These are phyloP conservation scores for Varecia variegata DNA, from an alignment of 2,797 vertebrate genomes.

Conservation along the genomic window DNA sequence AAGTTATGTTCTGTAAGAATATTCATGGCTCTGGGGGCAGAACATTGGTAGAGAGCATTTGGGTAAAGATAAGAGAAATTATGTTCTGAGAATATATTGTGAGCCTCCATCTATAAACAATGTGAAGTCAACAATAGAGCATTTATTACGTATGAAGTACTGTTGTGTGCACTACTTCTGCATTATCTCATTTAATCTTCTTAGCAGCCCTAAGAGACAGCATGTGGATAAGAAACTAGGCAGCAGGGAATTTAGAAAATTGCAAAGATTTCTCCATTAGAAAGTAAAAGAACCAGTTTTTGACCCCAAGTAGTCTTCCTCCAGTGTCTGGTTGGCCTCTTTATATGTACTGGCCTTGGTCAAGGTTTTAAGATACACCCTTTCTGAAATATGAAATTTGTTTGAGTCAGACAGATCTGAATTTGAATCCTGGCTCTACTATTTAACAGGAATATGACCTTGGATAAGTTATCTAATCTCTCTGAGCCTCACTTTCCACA, in stretches of 20 bases:
- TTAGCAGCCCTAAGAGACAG: neutral
- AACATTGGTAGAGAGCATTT: neutral
- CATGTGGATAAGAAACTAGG: neutral
- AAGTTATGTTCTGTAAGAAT: neutral
- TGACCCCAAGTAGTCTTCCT: neutral
- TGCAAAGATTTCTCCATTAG: neutral
- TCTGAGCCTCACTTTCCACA: neutral
- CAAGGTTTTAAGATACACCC: no score
- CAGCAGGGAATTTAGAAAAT: neutral
- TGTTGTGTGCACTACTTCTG: neutral
- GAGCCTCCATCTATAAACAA: neutral
- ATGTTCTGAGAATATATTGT: neutral
- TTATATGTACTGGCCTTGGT: no score
- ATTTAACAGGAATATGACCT: neutral
- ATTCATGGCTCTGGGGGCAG: neutral
- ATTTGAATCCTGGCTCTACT: conserved; percentile 18
- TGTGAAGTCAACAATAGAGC: neutral
- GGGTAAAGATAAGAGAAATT: neutral
- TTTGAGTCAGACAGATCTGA: neutral
- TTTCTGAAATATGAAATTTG: no score
- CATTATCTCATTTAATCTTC: neutral
- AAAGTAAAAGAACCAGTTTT: neutral
- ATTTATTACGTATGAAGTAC: neutral
- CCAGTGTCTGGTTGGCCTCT: neutral
- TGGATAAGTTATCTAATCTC: neutral